Conservation (phyloP, 2,888 invertebrate genomes). For the Pandemis corylana region DNA sequence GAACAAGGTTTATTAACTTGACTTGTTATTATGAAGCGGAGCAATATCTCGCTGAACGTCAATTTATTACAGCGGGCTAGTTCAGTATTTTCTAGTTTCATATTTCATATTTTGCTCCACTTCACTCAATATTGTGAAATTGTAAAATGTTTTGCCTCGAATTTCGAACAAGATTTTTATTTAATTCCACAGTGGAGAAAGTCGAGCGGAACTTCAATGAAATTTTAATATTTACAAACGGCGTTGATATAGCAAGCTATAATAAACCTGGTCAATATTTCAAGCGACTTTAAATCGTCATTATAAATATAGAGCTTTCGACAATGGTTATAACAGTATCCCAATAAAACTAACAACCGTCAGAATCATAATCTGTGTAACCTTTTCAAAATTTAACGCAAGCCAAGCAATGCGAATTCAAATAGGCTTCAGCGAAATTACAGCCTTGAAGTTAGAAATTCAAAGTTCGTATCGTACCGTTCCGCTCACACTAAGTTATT, state of each 20-base stretch:
- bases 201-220: neutral
- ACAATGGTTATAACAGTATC: no score
- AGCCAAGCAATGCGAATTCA: constrained; percentile 27
- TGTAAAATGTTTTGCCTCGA: neutral
- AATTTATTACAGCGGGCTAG: constrained; percentile 7
- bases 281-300: no score
- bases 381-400: neutral
- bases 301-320: no score
- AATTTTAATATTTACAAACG: neutral
- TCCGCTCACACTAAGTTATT: no score
- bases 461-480: no score
- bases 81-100: constrained; percentile 1
- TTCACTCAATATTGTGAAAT: neutral
- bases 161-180: neutral
- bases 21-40: neutral
- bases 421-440: constrained; percentile 28
- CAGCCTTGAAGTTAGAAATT: no score
- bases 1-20: constrained; percentile 30
- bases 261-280: no score
- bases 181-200: neutral
- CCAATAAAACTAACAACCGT: neutral
- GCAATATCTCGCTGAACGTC: constrained; percentile 8
- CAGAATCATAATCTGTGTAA: neutral
- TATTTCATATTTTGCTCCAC: neutral
- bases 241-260: no score